phyloP scores from a whole-genome alignment of 1,140 invertebrate species.

The Halesus radiatus region DNA sequence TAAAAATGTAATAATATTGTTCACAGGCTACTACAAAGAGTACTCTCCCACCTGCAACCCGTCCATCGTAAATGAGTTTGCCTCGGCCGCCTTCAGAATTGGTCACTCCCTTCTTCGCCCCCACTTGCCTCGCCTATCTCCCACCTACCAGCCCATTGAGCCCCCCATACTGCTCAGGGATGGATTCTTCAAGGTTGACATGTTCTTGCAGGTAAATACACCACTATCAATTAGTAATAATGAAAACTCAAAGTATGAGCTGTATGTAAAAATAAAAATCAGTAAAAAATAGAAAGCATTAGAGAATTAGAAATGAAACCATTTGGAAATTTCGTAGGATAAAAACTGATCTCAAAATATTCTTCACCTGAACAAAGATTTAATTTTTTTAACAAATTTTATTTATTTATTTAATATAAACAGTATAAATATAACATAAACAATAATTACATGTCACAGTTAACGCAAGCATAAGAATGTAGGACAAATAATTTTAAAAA shows the following conservation, averaged over 20 bases:
- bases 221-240: background rate
- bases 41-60: slow-evolving; percentile 95
- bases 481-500: too few relatives aligned
- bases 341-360: background rate
- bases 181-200: slow-evolving; percentile 95
- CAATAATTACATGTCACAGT: too few relatives aligned
- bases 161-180: slow-evolving; percentile 88
- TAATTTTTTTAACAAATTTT: too few relatives aligned
- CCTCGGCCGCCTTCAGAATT: slow-evolving; percentile 92
- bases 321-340: background rate
- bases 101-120: slow-evolving; percentile 95
- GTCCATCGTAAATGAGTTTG: slow-evolving; percentile 94
- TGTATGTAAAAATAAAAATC: too few relatives aligned
- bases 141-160: slow-evolving; percentile 83
- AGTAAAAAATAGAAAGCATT: too few relatives aligned
- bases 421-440: too few relatives aligned
- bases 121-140: slow-evolving; percentile 86
- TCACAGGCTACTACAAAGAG: slow-evolving; percentile 87
- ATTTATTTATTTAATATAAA: too few relatives aligned
- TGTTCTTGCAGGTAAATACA: slow-evolving; percentile 77
- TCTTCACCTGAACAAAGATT: background rate
- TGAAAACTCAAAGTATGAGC: background rate
- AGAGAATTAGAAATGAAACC: background rate
- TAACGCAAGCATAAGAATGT: too few relatives aligned
- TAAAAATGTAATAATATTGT: background rate